Percentiles rank a stretch among this genome's conserved stretches.
Evolutionary conservation across 2,113 vertebrate genomes (phyloP).

Genomic region (Protomyctophum bolini): DNA sequence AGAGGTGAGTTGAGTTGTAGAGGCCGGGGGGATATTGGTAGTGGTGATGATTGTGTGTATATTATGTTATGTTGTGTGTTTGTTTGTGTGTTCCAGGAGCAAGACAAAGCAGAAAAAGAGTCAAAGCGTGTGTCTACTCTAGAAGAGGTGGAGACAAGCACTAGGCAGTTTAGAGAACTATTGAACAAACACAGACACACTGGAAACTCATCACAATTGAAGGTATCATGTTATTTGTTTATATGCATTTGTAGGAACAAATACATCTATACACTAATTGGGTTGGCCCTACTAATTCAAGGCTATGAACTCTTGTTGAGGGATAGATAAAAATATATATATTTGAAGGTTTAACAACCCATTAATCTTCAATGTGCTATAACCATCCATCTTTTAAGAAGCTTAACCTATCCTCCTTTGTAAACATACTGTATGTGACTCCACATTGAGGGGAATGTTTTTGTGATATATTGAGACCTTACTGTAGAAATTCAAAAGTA

Average conservation of each 20-base stretch:
- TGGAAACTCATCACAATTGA: constrained; percentile 50
- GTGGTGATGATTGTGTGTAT: neutral
- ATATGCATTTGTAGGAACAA: neutral
- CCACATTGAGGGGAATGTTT: neutral
- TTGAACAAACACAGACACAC: constrained; percentile 63
- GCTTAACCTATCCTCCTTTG: too few relatives aligned
- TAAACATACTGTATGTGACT: too few relatives aligned
- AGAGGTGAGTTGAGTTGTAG: constrained; percentile 76
- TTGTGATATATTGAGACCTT: neutral
- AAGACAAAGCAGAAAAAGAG: constrained; percentile 84
- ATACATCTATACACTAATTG: too few relatives aligned
- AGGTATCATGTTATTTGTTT: constrained; percentile 54
- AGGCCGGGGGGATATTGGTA: neutral
- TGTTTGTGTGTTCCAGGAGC: constrained; percentile 77
- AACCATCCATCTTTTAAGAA: too few relatives aligned
- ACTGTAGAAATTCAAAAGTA: too few relatives aligned
- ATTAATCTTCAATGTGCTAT: neutral
- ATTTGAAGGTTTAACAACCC: neutral
- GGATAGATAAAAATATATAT: too few relatives aligned
- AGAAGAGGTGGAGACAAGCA: constrained; percentile 81
- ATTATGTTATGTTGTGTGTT: neutral
- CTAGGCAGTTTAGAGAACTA: constrained; percentile 75
- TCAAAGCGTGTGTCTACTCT: constrained; percentile 76
- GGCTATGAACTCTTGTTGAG: too few relatives aligned
- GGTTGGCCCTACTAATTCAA: too few relatives aligned